Conservation (phyloP, 2,797 vertebrate species). For the Lerista edwardsae region DNA sequence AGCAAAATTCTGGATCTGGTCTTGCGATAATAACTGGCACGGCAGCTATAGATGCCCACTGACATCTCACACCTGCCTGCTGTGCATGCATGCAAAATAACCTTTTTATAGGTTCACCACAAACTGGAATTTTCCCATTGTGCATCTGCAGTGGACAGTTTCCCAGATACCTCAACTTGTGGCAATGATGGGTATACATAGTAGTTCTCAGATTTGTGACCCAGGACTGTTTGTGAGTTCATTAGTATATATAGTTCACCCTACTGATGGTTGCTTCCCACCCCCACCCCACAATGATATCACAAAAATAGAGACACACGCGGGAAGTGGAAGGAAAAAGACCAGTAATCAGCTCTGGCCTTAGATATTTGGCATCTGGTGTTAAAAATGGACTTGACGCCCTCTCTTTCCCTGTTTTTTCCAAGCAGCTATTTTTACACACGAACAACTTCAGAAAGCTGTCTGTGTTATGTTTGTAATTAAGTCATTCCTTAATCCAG, state of each 20-base stretch:
- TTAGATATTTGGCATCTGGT: neutral
- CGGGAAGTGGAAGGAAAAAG: neutral
- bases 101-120: neutral
- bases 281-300: neutral
- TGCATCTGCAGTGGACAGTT: neutral
- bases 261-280: neutral
- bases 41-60: neutral
- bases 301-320: neutral
- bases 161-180: neutral
- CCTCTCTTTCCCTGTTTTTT: neutral
- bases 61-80: neutral
- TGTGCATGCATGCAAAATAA: neutral
- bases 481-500: no score
- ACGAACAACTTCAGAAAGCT: no score
- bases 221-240: neutral
- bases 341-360: neutral
- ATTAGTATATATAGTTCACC: neutral
- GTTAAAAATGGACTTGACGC: neutral
- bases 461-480: no score
- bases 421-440: neutral
- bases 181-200: neutral
- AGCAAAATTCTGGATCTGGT: neutral
- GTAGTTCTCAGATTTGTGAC: neutral
- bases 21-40: neutral
- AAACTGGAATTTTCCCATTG: neutral